Evolutionary conservation across 1,140 invertebrate genomes (phyloP).

Genomic region (Pachyrhynchus sulphureomaculatus): DNA sequence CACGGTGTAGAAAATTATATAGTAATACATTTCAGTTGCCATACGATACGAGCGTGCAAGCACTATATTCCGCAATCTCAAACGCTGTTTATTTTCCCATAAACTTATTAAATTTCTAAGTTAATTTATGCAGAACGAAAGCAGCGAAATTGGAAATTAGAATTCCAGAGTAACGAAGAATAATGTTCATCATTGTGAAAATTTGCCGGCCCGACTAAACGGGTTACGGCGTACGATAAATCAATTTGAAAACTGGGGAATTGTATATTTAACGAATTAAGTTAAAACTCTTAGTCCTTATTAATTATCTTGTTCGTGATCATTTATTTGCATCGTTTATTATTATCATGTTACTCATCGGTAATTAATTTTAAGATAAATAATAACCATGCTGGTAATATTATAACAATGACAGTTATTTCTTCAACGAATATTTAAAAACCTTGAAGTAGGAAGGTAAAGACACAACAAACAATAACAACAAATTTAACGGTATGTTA

Average conservation of each 20-base stretch:
- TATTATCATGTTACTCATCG: slow-evolving; percentile 16
- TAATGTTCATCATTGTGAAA: slow-evolving; percentile 39
- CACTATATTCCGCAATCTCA: slow-evolving; percentile 11
- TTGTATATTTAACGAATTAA: slow-evolving; percentile 30
- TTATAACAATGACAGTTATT: too few species aligned
- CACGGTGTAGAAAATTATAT: too few species aligned
- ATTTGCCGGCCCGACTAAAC: slow-evolving; percentile 31
- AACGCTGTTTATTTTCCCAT: slow-evolving; percentile 36
- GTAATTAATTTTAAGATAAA: not conserved
- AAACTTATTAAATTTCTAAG: slow-evolving; percentile 37
- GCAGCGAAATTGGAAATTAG: slow-evolving; percentile 38
- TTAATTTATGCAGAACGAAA: slow-evolving; percentile 37
- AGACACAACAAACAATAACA: too few species aligned
- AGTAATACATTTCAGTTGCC: too few species aligned
- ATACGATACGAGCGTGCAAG: too few species aligned
- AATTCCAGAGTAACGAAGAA: slow-evolving; percentile 33
- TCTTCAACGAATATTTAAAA: too few species aligned
- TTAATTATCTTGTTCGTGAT: slow-evolving; percentile 25
- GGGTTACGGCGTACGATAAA: slow-evolving; percentile 25
- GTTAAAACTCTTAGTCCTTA: slow-evolving; percentile 28
- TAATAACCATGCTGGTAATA: too few species aligned
- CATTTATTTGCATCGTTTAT: slow-evolving; percentile 18
- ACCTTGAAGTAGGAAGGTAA: too few species aligned
- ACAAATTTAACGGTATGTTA: too few species aligned
- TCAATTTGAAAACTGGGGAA: slow-evolving; percentile 26